A percentile compares a stretch with the other conserved stretches of the same genome.
Evolutionary conservation across 92 coral and sea anemone species (phyloP).

Genomic region (Scolanthus callimorphus): DNA sequence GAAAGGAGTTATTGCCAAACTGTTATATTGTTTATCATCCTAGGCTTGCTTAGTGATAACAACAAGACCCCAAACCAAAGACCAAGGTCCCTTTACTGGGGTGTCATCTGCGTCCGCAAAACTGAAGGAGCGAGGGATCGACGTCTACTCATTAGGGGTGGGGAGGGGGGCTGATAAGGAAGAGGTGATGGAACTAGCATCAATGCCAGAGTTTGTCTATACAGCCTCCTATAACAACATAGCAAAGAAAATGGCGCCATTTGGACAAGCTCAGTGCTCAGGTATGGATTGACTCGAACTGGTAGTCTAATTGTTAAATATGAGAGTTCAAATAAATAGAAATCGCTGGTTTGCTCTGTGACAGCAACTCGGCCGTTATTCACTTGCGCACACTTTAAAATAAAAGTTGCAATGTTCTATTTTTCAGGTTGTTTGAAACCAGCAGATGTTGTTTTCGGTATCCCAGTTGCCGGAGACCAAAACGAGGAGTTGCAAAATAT

Average conservation of each 20-base stretch:
- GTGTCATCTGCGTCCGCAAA: slow-evolving; percentile 47
- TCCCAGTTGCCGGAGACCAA: slow-evolving; percentile 52
- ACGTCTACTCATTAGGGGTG: slow-evolving; percentile 53
- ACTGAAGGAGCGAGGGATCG: slow-evolving; percentile 46
- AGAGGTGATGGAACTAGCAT: slow-evolving; percentile 43
- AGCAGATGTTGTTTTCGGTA: slow-evolving; percentile 64
- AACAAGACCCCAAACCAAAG: slow-evolving; percentile 41
- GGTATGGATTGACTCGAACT: too few relatives aligned
- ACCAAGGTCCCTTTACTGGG: slow-evolving; percentile 15
- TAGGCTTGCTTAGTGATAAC: slow-evolving; percentile 52
- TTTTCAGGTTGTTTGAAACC: slow-evolving; percentile 53
- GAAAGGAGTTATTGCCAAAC: neutral
- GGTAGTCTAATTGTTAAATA: too few relatives aligned
- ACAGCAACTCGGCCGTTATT: too few relatives aligned
- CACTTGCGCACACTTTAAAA: too few relatives aligned
- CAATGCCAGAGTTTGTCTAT: slow-evolving; percentile 37
- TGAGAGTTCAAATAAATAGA: too few relatives aligned
- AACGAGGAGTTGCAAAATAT: slow-evolving; percentile 11
- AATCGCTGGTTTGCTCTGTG: too few relatives aligned
- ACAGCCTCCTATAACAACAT: slow-evolving; percentile 54
- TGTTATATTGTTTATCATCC: neutral
- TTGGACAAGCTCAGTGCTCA: slow-evolving; percentile 54
- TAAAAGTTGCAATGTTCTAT: too few relatives aligned
- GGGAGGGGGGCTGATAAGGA: slow-evolving; percentile 29
- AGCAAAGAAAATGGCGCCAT: slow-evolving; percentile 21